Evolutionary conservation across 2,888 invertebrate genomes (phyloP).

Genomic region (Harpagoxenus sublaevis): DNA sequence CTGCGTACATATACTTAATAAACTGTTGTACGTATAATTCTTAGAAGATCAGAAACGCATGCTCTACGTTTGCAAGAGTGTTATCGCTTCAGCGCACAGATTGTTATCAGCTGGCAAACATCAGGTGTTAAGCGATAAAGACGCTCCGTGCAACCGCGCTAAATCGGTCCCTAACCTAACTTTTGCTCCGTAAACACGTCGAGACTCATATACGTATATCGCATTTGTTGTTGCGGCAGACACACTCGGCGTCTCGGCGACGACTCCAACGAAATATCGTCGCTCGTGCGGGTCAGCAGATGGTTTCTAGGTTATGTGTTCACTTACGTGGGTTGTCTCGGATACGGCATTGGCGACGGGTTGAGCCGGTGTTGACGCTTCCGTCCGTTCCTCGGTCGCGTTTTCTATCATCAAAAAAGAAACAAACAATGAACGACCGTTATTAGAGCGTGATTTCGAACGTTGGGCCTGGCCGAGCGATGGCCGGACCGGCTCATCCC

Average conservation of each 20-base stretch:
- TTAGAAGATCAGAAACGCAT: neutral
- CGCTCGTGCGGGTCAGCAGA: neutral
- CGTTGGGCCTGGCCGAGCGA: neutral
- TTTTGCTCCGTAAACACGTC: neutral
- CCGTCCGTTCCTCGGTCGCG: conserved; percentile 82
- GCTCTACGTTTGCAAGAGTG: neutral
- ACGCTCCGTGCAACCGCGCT: neutral
- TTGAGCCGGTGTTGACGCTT: conserved; percentile 77
- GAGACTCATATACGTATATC: neutral
- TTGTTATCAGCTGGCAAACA: neutral
- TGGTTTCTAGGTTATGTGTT: conserved; percentile 75
- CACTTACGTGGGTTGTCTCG: conserved; percentile 83
- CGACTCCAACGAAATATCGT: neutral
- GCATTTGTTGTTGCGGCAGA: neutral
- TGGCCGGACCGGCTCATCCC: conserved; percentile 19
- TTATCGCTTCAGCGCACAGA: neutral
- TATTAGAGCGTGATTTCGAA: conserved; percentile 12
- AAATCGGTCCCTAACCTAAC: conserved; percentile 1
- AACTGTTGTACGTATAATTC: neutral
- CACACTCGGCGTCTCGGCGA: no score
- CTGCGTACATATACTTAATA: neutral
- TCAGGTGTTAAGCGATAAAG: neutral
- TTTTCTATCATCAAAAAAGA: conserved; percentile 75
- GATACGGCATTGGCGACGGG: conserved; percentile 82
- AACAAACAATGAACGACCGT: neutral